A percentile compares a stretch with the other conserved stretches of the same genome.
phyloP scores from a whole-genome alignment of 2,113 vertebrate species.

The Megaptera novaeangliae region DNA sequence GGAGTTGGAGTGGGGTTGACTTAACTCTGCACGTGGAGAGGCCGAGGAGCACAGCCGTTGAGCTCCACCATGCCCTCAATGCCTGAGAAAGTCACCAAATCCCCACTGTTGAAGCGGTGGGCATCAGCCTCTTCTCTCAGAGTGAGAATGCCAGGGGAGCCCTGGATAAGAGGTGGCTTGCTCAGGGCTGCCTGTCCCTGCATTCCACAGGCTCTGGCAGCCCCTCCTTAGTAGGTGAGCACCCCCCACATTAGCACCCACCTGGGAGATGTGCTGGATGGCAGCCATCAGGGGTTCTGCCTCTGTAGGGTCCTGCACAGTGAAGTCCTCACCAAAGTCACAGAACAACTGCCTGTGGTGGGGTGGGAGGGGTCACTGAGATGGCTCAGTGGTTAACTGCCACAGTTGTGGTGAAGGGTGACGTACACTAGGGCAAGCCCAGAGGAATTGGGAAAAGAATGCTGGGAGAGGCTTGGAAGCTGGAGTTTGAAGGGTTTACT shows the following conservation, averaged over 20 bases:
- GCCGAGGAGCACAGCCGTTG: constrained; percentile 77
- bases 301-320: constrained; percentile 80
- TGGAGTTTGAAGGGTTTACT: background rate
- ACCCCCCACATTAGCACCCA: constrained; percentile 52
- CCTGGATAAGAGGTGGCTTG: constrained; percentile 69
- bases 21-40: constrained; percentile 80
- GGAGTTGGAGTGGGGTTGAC: background rate
- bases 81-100: constrained; percentile 84
- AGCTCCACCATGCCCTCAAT: constrained; percentile 92
- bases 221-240: background rate
- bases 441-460: background rate
- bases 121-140: constrained; percentile 34
- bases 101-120: constrained; percentile 66
- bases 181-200: background rate
- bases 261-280: constrained; percentile 86
- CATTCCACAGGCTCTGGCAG: background rate
- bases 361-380: background rate
- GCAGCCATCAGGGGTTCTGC: constrained; percentile 72
- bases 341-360: constrained; percentile 90
- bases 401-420: background rate
- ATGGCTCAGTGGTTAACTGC: too few species aligned
- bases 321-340: constrained; percentile 89
- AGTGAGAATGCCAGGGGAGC: constrained; percentile 85
- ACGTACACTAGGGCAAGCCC: background rate
- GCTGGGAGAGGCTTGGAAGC: background rate